phyloP scores from a whole-genome alignment of 2,113 vertebrate genomes.

The Notiomystis cincta region DNA sequence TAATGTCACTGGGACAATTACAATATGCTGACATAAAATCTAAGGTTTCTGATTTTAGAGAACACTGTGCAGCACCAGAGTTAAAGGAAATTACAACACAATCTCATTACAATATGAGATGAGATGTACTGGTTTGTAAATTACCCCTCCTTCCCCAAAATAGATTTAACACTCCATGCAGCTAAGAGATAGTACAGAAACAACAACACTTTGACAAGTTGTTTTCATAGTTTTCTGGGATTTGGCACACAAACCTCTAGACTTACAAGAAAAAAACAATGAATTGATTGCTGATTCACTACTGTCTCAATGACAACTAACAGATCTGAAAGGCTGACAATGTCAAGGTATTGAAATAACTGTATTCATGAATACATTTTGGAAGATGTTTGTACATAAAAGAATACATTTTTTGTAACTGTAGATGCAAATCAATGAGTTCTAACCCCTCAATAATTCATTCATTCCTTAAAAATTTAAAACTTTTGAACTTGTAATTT shows the following conservation, averaged over 20 bases:
- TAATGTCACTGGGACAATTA: background rate
- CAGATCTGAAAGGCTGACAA: background rate
- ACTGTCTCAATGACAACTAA: background rate
- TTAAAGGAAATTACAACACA: background rate
- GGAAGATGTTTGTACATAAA: background rate
- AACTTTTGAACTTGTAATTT: background rate
- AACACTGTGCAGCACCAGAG: background rate
- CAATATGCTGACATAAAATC: background rate
- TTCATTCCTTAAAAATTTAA: background rate
- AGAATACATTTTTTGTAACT: background rate
- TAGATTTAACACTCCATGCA: background rate
- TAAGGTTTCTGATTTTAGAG: background rate
- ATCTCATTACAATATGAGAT: background rate
- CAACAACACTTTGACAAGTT: background rate
- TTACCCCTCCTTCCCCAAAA: background rate
- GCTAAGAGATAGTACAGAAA: background rate
- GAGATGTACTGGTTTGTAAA: background rate
- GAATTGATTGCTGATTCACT: background rate
- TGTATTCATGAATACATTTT: background rate
- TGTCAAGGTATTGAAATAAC: background rate
- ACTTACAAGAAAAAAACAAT: background rate
- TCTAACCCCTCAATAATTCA: background rate
- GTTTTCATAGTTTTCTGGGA: background rate
- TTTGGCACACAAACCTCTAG: background rate
- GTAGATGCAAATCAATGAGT: background rate